Conservation (phyloP, 2,888 invertebrate species). For the Eremobia ochroleuca region DNA sequence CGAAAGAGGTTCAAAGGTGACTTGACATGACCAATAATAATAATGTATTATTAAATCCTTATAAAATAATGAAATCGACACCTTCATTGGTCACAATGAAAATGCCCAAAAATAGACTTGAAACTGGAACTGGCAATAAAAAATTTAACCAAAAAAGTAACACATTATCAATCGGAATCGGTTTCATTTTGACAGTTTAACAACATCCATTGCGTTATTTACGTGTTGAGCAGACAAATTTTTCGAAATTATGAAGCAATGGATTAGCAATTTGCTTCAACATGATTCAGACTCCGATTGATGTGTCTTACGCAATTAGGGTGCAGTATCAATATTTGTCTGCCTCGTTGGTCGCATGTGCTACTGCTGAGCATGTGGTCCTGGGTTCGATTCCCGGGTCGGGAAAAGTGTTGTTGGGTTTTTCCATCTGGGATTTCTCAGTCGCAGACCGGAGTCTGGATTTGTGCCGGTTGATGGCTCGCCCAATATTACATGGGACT, state of each 20-base stretch:
- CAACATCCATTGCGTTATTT: too few relatives aligned
- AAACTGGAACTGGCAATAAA: background rate
- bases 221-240: too few relatives aligned
- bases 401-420: background rate
- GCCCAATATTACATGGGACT: background rate
- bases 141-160: background rate
- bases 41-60: conserved; percentile 12
- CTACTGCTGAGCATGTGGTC: background rate
- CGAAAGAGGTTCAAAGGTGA: conserved; percentile 55
- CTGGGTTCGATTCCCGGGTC: background rate
- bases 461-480: background rate
- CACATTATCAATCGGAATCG: too few relatives aligned
- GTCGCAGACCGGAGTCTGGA: background rate
- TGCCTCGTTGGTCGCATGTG: background rate
- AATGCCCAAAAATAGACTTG: conserved; percentile 1
- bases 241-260: too few relatives aligned
- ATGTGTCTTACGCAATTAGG: too few relatives aligned
- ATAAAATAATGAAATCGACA: conserved; percentile 13
- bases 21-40: conserved; percentile 34
- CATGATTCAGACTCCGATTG: too few relatives aligned
- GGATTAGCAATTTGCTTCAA: too few relatives aligned
- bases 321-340: background rate
- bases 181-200: too few relatives aligned
- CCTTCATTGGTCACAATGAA: conserved; percentile 11
- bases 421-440: background rate